phyloP scores from a whole-genome alignment of 2,888 invertebrate genomes.

The Himalopsyche kuldschensis region DNA sequence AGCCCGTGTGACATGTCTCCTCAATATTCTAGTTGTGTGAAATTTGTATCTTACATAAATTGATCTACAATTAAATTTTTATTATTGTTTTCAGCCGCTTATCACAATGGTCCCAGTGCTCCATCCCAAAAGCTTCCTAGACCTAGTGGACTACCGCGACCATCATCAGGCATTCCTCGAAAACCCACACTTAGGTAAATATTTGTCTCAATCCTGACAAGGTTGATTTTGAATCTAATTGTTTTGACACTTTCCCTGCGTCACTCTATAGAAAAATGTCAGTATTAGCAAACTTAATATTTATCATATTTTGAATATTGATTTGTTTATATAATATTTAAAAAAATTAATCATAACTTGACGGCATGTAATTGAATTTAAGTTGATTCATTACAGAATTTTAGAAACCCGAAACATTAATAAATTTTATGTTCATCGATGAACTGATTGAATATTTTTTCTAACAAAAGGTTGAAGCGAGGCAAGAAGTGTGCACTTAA shows the following conservation, averaged over 20 bases:
- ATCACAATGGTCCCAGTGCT: background rate
- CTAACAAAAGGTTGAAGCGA: no score
- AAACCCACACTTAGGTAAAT: conserved; percentile 31
- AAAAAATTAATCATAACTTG: background rate
- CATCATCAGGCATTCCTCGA: conserved; percentile 33
- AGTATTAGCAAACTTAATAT: background rate
- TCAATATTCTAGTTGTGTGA: no score
- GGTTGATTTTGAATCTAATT: background rate
- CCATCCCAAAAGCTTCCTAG: conserved; percentile 25
- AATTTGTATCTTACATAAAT: background rate
- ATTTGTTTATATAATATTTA: background rate
- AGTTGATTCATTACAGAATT: no score
- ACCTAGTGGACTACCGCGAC: conserved; percentile 37
- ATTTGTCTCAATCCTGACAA: background rate
- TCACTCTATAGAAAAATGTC: background rate
- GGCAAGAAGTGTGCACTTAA: no score
- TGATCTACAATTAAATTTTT: background rate
- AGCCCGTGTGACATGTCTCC: no score
- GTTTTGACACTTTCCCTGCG: background rate
- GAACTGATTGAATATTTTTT: no score
- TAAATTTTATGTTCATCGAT: no score
- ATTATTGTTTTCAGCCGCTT: background rate
- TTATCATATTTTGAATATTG: background rate
- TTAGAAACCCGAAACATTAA: no score
- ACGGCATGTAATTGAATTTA: no score